phyloP scores from a whole-genome alignment of 2,797 vertebrate species.

The Acrossocheilus wenchowensis region DNA sequence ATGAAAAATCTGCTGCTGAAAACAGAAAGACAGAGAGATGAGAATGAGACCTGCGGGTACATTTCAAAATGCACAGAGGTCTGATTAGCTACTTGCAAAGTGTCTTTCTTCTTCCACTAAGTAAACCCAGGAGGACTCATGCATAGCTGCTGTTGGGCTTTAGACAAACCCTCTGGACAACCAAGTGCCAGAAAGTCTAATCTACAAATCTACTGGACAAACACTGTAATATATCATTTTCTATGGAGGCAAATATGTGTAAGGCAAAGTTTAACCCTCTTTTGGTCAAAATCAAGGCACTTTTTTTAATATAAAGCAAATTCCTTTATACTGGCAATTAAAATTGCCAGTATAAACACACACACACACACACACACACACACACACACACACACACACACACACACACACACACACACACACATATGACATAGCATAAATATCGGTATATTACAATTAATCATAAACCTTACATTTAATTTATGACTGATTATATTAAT shows the following conservation, averaged over 20 bases:
- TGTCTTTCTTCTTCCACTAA: not conserved
- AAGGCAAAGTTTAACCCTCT: not conserved
- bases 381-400: not conserved
- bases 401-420: not conserved
- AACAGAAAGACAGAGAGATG: not conserved
- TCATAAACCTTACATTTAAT: not conserved
- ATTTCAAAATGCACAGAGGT: not conserved
- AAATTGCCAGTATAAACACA: no score
- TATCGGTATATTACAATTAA: not conserved
- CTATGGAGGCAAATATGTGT: not conserved
- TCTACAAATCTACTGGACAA: not conserved
- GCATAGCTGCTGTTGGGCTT: not conserved
- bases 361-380: not conserved
- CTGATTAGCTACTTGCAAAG: conserved; percentile 6
- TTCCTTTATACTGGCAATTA: not conserved
- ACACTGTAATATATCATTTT: not conserved
- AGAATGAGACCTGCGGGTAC: conserved; percentile 3
- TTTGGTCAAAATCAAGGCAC: not conserved
- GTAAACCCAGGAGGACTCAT: conserved; percentile 2
- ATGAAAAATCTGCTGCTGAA: conserved; percentile 1
- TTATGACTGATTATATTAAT: no score
- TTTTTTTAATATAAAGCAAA: not conserved
- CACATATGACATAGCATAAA: not conserved
- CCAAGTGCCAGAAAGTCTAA: not conserved
- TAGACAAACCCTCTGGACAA: not conserved